phyloP scores from a whole-genome alignment of 2,797 vertebrate genomes.

The Rhinophrynus dorsalis region DNA sequence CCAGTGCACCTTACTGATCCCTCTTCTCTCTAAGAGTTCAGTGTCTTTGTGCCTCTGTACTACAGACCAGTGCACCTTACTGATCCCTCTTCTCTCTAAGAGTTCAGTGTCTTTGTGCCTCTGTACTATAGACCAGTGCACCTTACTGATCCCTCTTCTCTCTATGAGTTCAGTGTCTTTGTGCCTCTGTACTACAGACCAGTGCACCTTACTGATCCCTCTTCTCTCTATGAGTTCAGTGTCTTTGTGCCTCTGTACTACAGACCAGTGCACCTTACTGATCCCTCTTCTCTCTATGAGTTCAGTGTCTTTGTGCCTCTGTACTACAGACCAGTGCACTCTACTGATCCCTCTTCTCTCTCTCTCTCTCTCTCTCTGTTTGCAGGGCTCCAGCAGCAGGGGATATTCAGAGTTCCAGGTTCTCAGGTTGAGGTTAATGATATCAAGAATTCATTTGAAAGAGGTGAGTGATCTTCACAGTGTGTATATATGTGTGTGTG shows the following conservation, averaged over 20 bases:
- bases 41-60: slow-evolving; percentile 41
- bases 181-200: not conserved
- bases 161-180: no score
- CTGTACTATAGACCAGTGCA: not conserved
- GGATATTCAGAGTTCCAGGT: slow-evolving; percentile 96
- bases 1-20: not conserved
- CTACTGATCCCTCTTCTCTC: not conserved
- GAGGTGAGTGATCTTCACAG: slow-evolving; percentile 74
- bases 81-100: no score
- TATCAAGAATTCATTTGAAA: slow-evolving; percentile 98
- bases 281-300: no score
- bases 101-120: slow-evolving; percentile 50
- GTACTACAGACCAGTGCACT: not conserved
- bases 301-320: slow-evolving; percentile 47
- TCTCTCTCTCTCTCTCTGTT: slow-evolving; percentile 27
- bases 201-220: not conserved
- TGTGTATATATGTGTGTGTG: no score
- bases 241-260: slow-evolving; percentile 37
- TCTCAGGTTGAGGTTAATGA: slow-evolving; percentile 98
- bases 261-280: not conserved
- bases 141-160: no score
- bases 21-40: no score
- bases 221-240: no score
- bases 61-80: not conserved
- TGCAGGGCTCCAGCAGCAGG: slow-evolving; percentile 95